Evolutionary conservation across 1,140 invertebrate genomes (phyloP), one percentile per base, ranked within the genome.

Genomic region (Drosophila nasuta): DNA sequence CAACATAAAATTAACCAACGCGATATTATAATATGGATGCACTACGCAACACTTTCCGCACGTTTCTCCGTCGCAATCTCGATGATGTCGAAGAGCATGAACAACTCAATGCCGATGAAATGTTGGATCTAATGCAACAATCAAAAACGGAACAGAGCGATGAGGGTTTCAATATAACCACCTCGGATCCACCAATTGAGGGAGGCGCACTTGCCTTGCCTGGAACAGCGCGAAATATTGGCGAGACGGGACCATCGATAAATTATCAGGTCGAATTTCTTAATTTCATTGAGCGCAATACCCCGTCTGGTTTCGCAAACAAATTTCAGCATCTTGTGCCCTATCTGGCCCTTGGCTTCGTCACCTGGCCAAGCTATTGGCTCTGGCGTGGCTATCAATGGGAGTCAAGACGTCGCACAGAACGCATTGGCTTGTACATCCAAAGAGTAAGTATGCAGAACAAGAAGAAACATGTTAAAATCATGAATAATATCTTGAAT

Each of bases 351-450:
- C 10, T 65, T 0, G 78, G 86, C 13, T 75, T 91, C 1, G n/a
- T 90, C 1, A 52, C 75, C 11, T 91, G 90, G 90, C 90, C 90
- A 13, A 46, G 66, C 1, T 91, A 70, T 51, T 91, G 90, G 90
- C 0, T 90, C 5, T 91, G 75, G 48, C 82, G 90, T 0, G 78
- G 90, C 25, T 48, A 60, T 25, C 49, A 80, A 33, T 91, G 90
- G 90, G 76, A 86, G 5, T 35, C 17, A 0, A 54, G 51, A 25
- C 66, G 86, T 0, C 75, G 75, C 10, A 82, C 64, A 3, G 76
- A 85, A 33, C 63, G 73, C 11, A 59, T 91, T 6, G 72, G 38
- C 3, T 4, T 65, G 1, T 91, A 91, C 45, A 91, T 91, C 45
- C 73, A 88, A 11, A 75, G 66, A 75, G 88, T 91, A 43, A 11